Conservation (phyloP, 2,113 vertebrate genomes). For the Macrotis lagotis region DNA sequence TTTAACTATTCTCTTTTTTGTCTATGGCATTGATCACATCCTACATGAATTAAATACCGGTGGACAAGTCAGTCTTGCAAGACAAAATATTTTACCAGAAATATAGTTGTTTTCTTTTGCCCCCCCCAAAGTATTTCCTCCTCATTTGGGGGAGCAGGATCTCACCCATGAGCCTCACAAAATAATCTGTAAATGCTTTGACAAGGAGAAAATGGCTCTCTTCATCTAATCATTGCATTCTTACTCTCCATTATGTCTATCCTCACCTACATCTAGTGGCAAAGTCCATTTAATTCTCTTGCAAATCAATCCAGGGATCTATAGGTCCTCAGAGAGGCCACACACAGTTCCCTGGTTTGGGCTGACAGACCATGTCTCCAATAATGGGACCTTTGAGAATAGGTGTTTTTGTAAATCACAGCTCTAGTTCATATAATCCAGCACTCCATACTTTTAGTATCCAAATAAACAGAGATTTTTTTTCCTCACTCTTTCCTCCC, state of each 20-base stretch:
- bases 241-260: background rate
- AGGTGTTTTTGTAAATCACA: slow-evolving; percentile 79
- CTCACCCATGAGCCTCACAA: slow-evolving; percentile 22
- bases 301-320: slow-evolving; percentile 67
- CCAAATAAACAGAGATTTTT: slow-evolving; percentile 72
- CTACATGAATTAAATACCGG: background rate
- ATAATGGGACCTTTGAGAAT: slow-evolving; percentile 64
- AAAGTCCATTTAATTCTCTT: slow-evolving; percentile 40
- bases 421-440: slow-evolving; percentile 67
- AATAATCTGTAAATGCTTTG: background rate
- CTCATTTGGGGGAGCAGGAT: slow-evolving; percentile 22
- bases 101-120: background rate
- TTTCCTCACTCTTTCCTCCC: slow-evolving; percentile 7
- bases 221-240: slow-evolving; percentile 22
- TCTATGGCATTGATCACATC: background rate
- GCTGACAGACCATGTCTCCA: slow-evolving; percentile 32
- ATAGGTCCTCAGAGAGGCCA: slow-evolving; percentile 51
- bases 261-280: slow-evolving; percentile 47
- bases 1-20: slow-evolving; percentile 11
- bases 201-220: background rate
- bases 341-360: slow-evolving; percentile 65
- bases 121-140: background rate
- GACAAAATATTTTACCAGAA: background rate
- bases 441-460: slow-evolving; percentile 68
- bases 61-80: slow-evolving; percentile 17